Evolutionary conservation across 2,888 invertebrate genomes (phyloP), one percentile per base, ranked within the genome.

Genomic region (Euzophera pinguis): DNA sequence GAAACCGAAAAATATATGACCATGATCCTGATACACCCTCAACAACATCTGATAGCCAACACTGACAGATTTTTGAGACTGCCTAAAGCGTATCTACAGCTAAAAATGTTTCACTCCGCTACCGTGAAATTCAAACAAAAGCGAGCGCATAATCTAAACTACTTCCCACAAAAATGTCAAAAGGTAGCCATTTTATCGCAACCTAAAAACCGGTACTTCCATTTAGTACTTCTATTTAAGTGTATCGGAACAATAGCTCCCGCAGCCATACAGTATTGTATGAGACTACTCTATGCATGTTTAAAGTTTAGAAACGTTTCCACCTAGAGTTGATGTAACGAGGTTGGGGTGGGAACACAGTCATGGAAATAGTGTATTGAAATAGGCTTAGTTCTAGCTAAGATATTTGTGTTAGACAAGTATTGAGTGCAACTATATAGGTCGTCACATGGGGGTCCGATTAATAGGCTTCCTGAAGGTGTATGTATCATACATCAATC

Each of bases 271-370:
- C 14, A 2, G 39, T 9, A 16, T 39, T 16, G 39, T 16, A 10
- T 39, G 39, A 14, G 7, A 10, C 16, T 14, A 13, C 39, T 6
- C 6, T 10, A 14, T 39, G 16, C 39, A 39, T 39, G 39, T 39
- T 16, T 7, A 8, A 13, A 32, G 14, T 45, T 32, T 13, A 45
- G 14, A 32, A 10, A 14, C 10, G 32, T 45, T 45, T 45, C 71
- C 73, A 71, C 71, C 53, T 45, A 55, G 59, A 63, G 63, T 47
- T 32, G 53, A 58, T 64, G 65, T 66, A 60, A 63, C 53, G 53
- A 53, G 55, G 50, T 56, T 37, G 49, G 16, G 34, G 6, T 9
- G 32, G 8, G 41, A 22, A 8, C 47, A 50, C 32, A 16, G 10
- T 56, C 22, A 4, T 12, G 6, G 13, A 1, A 9, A 12, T n/a